Base-by-base conservation (phyloP, 2,888 invertebrate species). In the Apeira syringaria region DNA sequence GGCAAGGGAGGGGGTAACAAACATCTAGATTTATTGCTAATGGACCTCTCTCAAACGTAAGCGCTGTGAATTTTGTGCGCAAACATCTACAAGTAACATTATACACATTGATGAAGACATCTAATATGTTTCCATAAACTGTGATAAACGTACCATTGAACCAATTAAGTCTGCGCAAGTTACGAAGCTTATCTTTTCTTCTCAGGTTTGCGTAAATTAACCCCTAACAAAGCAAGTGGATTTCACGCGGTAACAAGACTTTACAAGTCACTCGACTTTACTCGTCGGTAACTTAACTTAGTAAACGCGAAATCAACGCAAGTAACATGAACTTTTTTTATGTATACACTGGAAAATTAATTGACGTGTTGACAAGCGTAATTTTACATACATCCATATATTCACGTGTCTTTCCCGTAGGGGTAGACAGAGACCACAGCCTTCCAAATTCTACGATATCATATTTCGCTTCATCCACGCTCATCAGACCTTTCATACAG, bases 1-100 rank as follows among this genome's bases (percentile, higher is more conserved):
- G 29, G 38, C 24, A n/a, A 64, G 66, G 59, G 56, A 52, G 53
- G 67, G n/a, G 61, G 69, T 68, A 67, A 68, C 77, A 79, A 85
- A 82, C 81, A 77, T 64, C 66, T 62, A 66, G 77, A 86, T 87
- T 87, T 85, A 85, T 84, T 71, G 82, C 79, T 82, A 85, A 81
- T 80, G 70, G 76, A 67, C 74, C 71, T 66, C 61, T 69, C 69
- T 67, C 67, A 72, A 76, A 80, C 78, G 71, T 69, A 74, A 77
- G 73, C 57, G 74, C 73, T 63, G 73, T 74, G 71, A 72, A 83
- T 76, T 77, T 66, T 69, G 68, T 9, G 63, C 65, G 59, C 66
- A 73, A 71, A 78, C 71, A 71, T 65, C 38, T 37, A 57, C 55
- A 58, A 61, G 61, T 59, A 59, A 54, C 49, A 59, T 56, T 56